phyloP scores from a whole-genome alignment of 23 tunicate species.

The Oikopleura vanhoeffeni region DNA sequence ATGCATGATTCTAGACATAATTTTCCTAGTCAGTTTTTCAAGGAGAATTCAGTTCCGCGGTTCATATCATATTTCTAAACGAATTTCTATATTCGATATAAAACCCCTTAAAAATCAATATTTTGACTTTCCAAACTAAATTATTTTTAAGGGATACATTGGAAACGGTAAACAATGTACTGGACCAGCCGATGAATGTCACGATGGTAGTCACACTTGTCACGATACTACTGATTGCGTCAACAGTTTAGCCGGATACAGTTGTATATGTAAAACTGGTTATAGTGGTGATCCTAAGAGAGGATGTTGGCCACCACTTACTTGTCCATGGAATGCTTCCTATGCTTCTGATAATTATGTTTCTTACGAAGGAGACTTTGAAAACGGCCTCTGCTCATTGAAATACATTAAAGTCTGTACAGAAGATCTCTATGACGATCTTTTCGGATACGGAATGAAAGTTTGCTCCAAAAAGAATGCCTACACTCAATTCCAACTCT shows the following conservation, averaged over 20 bases:
- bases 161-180: constrained; percentile 13
- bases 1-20: too few species aligned
- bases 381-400: neutral
- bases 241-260: neutral
- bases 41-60: too few species aligned
- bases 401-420: neutral
- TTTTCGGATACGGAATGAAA: neutral
- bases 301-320: constrained; percentile 11
- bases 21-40: too few species aligned
- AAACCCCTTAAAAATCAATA: neutral
- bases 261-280: neutral
- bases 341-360: neutral
- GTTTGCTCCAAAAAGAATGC: constrained; percentile 4
- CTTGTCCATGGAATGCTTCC: neutral
- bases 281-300: neutral
- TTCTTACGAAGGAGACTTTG: neutral
- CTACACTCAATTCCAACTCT: neutral
- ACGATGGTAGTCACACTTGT: neutral
- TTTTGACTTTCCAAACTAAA: too few species aligned
- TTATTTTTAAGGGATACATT: neutral
- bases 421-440: neutral
- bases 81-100: neutral
- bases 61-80: too few species aligned
- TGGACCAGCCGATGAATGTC: constrained; percentile 5
- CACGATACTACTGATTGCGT: neutral